Base-by-base conservation (phyloP, 2,113 vertebrate species). In the Rhinichthys klamathensis region DNA sequence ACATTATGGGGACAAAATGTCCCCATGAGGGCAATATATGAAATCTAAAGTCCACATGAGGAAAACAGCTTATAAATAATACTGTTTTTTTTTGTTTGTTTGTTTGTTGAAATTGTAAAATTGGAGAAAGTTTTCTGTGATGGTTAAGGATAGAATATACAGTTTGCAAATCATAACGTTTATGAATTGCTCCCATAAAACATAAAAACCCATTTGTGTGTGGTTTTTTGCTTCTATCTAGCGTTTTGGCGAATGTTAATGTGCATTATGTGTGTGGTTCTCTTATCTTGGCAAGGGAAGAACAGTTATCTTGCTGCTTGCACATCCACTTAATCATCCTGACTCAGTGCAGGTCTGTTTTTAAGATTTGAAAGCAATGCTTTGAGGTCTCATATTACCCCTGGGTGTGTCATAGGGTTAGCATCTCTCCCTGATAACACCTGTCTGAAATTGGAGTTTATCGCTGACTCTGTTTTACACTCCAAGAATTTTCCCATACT, bases 281-380 rank as follows among this genome's bases (percentile, higher is more conserved):
- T 67, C 46, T 54, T 70, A 81, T 44, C 75, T 83, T 69, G 23
- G 35, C 32, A 46, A 65, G 41, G 84, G 51, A 82, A 81, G 56
- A 3, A 76, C 15, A 44, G 69, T 72, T 87, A 88, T 83, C 80
- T 90, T 87, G 79, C 87, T 75, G 27, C n/a, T 84, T 25, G 56
- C 51, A 82, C 49, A 63, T 72, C 63, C 84, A 41, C 27, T 75
- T 72, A 60, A 67, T 80, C 69, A 84, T 63, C 23, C 18, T 84
- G 84, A 72, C 69, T 70, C 23, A 76, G 23, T 72, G 74, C 65
- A 38, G 44, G 38, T 84, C 49, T 44, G 77, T 86, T 38, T 32
- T 87, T 46, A 10, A 56, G 70, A 81, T 67, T 49, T 67, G 18
- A 72, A 58, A 75, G 79, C 18, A 49, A 30, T 77, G 63, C 54